Percentiles rank a stretch among this genome's conserved stretches.
Evolutionary conservation across 2,797 vertebrate species (phyloP).

Genomic region (Anniella stebbinsi): DNA sequence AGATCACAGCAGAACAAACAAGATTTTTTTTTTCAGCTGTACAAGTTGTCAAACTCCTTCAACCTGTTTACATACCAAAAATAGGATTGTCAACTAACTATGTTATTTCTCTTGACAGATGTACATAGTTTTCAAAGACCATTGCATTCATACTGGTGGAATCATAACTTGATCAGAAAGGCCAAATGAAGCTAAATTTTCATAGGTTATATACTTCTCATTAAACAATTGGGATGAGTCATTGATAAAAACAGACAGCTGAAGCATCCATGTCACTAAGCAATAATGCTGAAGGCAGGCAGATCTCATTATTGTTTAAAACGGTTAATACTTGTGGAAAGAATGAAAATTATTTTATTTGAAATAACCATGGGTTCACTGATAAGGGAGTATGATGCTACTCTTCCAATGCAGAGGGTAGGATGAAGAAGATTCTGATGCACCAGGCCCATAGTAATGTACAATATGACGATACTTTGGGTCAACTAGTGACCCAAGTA

Average conservation of each 20-base stretch:
- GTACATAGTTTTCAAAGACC: conserved; percentile 27
- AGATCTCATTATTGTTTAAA: neutral
- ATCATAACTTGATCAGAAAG: conserved; percentile 16
- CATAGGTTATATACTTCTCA: neutral
- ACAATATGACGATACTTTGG: neutral
- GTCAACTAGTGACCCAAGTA: neutral
- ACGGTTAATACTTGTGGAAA: conserved; percentile 23
- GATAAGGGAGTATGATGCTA: neutral
- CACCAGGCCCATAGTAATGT: neutral
- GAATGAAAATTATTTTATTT: neutral
- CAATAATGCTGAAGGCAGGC: neutral
- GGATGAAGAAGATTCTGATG: neutral
- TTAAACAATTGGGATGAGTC: neutral
- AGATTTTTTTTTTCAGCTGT: conserved; percentile 9
- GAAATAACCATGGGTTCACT: neutral
- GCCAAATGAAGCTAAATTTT: conserved; percentile 14
- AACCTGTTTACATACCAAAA: neutral
- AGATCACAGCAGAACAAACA: conserved; percentile 33
- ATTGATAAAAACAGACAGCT: neutral
- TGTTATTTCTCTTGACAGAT: neutral
- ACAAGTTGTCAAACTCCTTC: conserved; percentile 29
- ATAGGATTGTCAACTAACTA: conserved; percentile 8
- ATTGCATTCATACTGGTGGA: neutral
- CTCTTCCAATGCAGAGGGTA: neutral
- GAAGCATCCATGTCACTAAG: neutral